Percentiles rank a stretch among this genome's conserved stretches.
These are phyloP conservation scores for Philaethria dido DNA, from an alignment of 2,888 invertebrate species.

Conservation along the genomic window DNA sequence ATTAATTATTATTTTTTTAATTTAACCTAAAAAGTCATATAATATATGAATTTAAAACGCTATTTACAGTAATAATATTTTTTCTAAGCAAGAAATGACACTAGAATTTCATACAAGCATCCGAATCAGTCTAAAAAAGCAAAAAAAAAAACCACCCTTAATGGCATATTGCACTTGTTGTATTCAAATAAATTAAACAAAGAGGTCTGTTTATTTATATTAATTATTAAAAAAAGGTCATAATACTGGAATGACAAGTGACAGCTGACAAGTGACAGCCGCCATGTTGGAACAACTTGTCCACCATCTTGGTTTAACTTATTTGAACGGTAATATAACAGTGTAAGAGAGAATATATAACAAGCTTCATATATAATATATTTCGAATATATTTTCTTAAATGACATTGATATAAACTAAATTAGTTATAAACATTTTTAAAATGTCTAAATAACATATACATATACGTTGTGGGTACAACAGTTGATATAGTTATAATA, in stretches of 20 bases:
- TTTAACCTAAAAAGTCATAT: not conserved
- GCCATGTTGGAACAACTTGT: not conserved
- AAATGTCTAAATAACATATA: constrained; percentile 2
- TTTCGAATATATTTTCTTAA: not conserved
- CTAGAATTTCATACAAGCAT: constrained; percentile 17
- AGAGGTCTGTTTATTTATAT: not conserved
- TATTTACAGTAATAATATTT: constrained; percentile 1
- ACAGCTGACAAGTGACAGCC: not conserved
- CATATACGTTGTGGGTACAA: not conserved
- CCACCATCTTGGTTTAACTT: constrained; percentile 8
- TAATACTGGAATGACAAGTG: not conserved
- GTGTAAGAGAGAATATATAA: constrained; percentile 8
- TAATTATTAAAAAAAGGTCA: not conserved
- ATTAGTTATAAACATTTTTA: constrained; percentile 13
- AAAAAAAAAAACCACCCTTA: not conserved
- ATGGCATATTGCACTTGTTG: constrained; percentile 10
- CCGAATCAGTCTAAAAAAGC: constrained; percentile 7
- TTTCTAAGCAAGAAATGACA: not conserved
- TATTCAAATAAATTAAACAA: constrained; percentile 19
- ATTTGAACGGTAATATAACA: constrained; percentile 24
- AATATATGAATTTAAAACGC: not conserved
- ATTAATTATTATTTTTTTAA: constrained; percentile 1
- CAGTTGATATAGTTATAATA: not conserved
- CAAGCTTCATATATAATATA: constrained; percentile 13
- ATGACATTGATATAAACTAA: not conserved